These are phyloP conservation scores for Porites evermanni DNA, from an alignment of 92 coral and sea anemone genomes.

Conservation along the genomic window DNA sequence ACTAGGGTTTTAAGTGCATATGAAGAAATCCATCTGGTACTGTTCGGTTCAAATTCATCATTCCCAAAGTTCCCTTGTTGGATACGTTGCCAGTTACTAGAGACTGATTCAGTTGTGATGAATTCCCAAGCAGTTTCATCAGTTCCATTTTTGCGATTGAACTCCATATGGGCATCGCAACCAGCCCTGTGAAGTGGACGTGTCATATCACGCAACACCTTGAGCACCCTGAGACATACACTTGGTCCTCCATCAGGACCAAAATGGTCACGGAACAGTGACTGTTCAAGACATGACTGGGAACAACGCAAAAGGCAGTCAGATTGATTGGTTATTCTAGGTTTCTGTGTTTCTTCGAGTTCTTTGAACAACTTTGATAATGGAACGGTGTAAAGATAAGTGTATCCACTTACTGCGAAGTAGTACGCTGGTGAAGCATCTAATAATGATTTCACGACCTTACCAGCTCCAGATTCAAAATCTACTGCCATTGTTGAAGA, in stretches of 20 bases:
- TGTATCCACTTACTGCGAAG: constrained; percentile 16
- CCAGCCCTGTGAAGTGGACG: not conserved
- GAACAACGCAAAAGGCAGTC: constrained; percentile 3
- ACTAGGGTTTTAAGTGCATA: constrained; percentile 38
- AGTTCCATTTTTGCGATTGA: too few relatives aligned
- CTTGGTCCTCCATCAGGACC: constrained; percentile 17
- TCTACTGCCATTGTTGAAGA: not conserved
- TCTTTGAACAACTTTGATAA: not conserved
- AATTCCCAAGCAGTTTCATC: too few relatives aligned
- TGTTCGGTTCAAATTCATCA: not conserved
- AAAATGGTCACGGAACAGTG: constrained; percentile 5
- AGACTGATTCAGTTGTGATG: too few relatives aligned
- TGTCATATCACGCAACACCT: constrained; percentile 16
- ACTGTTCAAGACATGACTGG: constrained; percentile 17
- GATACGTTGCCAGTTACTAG: too few relatives aligned
- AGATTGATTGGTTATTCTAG: not conserved
- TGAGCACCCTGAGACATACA: constrained; percentile 5
- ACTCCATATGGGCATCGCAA: not conserved
- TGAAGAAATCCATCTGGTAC: constrained; percentile 10
- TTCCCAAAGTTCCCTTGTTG: too few relatives aligned
- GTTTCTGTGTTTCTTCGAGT: too few relatives aligned
- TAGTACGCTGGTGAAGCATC: not conserved
- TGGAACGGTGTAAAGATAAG: not conserved
- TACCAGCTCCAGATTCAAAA: not conserved
- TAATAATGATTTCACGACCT: not conserved